Conservation (phyloP, 1,140 invertebrate species). For the Lycorma delicatula region DNA sequence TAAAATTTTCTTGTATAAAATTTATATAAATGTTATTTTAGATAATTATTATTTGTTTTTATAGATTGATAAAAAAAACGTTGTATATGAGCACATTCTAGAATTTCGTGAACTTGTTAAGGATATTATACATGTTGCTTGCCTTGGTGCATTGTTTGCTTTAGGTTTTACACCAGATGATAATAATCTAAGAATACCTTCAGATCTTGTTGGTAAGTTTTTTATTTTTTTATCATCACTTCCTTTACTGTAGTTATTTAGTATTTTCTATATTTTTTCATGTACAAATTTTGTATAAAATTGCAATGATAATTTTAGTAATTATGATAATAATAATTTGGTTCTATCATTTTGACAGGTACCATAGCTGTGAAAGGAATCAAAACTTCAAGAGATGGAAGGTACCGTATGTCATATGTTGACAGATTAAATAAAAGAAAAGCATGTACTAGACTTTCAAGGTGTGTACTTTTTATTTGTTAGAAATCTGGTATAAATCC, state of each 20-base stretch:
- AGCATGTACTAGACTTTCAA: conserved; percentile 58
- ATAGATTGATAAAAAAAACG: conserved; percentile 45
- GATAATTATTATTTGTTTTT: conserved; percentile 15
- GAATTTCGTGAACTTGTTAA: conserved; percentile 51
- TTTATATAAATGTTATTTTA: conserved; percentile 14
- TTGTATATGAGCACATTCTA: conserved; percentile 42
- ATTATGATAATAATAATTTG: not conserved
- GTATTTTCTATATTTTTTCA: not conserved
- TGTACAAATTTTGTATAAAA: not conserved
- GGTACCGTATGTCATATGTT: conserved; percentile 64
- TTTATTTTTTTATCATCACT: conserved; percentile 10
- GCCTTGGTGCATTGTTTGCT: conserved; percentile 58
- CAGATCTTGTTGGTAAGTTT: conserved; percentile 31
- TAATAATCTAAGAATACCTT: conserved; percentile 31
- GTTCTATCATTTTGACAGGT: conserved; percentile 11
- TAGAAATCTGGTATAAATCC: no score
- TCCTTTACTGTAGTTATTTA: not conserved
- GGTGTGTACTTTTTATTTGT: conserved; percentile 41
- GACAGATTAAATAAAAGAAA: conserved; percentile 70
- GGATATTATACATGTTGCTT: conserved; percentile 57
- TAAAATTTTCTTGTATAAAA: conserved; percentile 1
- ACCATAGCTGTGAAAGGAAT: conserved; percentile 31
- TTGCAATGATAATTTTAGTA: conserved; percentile 5
- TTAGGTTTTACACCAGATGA: conserved; percentile 64
- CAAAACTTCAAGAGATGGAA: conserved; percentile 35